phyloP scores from a whole-genome alignment of 2,888 invertebrate species.

The Aphidius colemani region DNA sequence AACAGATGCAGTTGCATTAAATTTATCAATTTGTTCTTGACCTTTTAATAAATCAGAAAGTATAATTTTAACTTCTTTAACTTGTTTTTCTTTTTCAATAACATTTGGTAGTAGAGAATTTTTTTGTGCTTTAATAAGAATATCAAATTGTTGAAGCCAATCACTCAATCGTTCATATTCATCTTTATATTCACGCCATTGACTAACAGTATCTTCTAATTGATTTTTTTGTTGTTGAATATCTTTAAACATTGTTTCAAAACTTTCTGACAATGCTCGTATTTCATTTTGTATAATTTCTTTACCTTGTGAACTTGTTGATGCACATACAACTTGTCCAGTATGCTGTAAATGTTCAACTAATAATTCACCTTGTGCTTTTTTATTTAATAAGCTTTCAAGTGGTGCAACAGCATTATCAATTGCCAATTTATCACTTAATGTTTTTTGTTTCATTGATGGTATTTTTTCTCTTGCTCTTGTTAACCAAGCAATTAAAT shows the following conservation, averaged over 20 bases:
- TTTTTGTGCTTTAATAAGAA: slow-evolving; percentile 88
- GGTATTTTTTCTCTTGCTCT: slow-evolving; percentile 89
- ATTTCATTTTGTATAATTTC: slow-evolving; percentile 83
- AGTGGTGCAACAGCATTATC: slow-evolving; percentile 88
- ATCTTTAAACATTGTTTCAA: slow-evolving; percentile 83
- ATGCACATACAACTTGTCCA: slow-evolving; percentile 83
- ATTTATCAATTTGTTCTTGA: slow-evolving; percentile 79
- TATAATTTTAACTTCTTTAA: slow-evolving; percentile 78
- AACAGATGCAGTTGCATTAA: slow-evolving; percentile 78
- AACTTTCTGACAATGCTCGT: slow-evolving; percentile 81
- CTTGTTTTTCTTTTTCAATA: slow-evolving; percentile 84
- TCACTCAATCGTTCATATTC: slow-evolving; percentile 90
- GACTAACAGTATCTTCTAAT: slow-evolving; percentile 77
- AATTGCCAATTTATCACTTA: slow-evolving; percentile 85
- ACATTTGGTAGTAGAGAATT: slow-evolving; percentile 78
- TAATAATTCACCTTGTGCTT: slow-evolving; percentile 86
- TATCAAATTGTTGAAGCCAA: slow-evolving; percentile 91
- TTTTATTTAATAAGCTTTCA: slow-evolving; percentile 83
- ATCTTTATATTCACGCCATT: slow-evolving; percentile 91
- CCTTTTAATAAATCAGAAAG: slow-evolving; percentile 76
- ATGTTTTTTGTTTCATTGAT: slow-evolving; percentile 79
- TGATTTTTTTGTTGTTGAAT: slow-evolving; percentile 84
- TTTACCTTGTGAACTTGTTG: slow-evolving; percentile 81
- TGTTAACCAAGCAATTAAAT: slow-evolving; percentile 85
- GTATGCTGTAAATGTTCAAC: slow-evolving; percentile 86